These are phyloP conservation scores for Dryobates pubescens DNA, from an alignment of 2,797 vertebrate genomes.

Conservation along the genomic window DNA sequence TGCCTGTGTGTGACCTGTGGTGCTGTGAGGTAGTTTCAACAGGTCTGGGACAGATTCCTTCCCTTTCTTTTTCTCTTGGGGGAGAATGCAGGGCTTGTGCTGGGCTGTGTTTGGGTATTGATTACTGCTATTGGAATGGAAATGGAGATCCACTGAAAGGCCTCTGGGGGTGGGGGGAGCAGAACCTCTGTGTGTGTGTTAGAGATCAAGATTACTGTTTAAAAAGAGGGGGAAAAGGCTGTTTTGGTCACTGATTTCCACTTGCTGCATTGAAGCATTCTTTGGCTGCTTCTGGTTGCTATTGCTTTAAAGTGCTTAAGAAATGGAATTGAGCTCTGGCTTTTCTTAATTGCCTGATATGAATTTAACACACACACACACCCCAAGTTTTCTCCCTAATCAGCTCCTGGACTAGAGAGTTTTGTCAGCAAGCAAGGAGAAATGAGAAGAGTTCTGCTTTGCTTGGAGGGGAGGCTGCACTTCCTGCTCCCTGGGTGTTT, in stretches of 20 bases:
- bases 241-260: constrained; percentile 18
- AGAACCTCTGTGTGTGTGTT: background rate
- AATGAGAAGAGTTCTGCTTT: background rate
- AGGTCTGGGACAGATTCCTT: background rate
- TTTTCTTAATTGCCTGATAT: background rate
- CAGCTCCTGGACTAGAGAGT: background rate
- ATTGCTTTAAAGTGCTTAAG: background rate
- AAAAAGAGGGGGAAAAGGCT: background rate
- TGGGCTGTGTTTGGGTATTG: constrained; percentile 1
- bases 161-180: background rate
- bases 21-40: background rate
- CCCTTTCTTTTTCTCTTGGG: background rate
- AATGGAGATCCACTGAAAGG: constrained; percentile 6
- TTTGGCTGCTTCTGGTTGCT: constrained; percentile 5
- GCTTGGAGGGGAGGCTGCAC: background rate
- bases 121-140: constrained; percentile 22
- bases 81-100: background rate
- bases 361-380: too few species aligned
- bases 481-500: background rate
- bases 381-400: background rate
- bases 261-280: background rate
- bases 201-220: background rate
- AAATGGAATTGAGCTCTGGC: background rate
- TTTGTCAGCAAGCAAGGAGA: background rate
- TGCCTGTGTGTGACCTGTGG: background rate